A percentile compares a stretch with the other conserved stretches of the same genome.
phyloP scores from a whole-genome alignment of 2,113 vertebrate genomes.

The Percopsis transmontana region DNA sequence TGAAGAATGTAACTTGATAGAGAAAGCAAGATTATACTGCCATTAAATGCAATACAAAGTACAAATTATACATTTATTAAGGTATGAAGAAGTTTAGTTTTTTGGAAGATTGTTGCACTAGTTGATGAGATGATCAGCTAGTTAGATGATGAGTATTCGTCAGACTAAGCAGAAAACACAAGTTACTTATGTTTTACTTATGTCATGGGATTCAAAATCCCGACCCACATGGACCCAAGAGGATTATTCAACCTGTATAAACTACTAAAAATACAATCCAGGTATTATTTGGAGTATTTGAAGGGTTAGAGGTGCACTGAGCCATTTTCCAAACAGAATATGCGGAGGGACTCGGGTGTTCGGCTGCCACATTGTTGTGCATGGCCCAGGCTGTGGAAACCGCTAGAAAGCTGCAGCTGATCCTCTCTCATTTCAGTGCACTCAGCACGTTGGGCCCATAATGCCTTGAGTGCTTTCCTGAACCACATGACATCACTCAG shows the following conservation, averaged over 20 bases:
- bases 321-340: constrained; percentile 18
- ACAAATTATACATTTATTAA: no score
- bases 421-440: constrained; percentile 70
- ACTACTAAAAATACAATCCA: background rate
- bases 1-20: background rate
- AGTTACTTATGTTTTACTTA: no score
- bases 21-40: background rate
- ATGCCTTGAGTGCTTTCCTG: constrained; percentile 67
- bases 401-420: constrained; percentile 62
- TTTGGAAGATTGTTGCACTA: background rate
- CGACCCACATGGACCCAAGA: background rate
- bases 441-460: constrained; percentile 67
- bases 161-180: background rate
- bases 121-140: background rate
- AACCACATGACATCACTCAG: constrained; percentile 66
- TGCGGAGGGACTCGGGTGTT: constrained; percentile 15
- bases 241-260: background rate
- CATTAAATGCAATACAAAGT: no score
- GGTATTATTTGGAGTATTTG: background rate
- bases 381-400: constrained; percentile 50
- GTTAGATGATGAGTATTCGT: background rate
- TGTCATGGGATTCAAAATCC: background rate
- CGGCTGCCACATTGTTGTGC: constrained; percentile 35
- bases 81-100: background rate
- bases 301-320: background rate